These are phyloP conservation scores for Trochalopteron elliotii DNA, from an alignment of 2,113 vertebrate genomes.

Conservation along the genomic window DNA sequence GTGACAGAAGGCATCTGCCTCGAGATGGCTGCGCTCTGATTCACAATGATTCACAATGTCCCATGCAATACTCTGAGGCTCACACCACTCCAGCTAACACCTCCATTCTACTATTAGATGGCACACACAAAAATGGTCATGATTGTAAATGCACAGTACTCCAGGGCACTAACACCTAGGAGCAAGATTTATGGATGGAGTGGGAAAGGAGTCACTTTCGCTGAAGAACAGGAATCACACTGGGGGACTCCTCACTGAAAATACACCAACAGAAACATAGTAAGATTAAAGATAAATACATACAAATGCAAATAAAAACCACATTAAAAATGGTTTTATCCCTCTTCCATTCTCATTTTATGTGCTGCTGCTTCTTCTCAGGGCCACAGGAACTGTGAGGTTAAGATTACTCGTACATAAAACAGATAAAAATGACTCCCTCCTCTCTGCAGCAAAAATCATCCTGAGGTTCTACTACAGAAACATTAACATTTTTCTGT, in stretches of 20 bases:
- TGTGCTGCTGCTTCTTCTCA: background rate
- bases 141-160: background rate
- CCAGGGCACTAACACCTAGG: background rate
- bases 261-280: background rate
- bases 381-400: background rate
- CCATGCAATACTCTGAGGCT: background rate
- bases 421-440: background rate
- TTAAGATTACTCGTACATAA: background rate
- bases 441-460: background rate
- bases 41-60: background rate
- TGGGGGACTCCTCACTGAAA: background rate
- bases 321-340: background rate
- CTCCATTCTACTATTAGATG: background rate
- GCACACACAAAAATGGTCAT: background rate
- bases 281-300: conserved; percentile 15
- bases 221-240: conserved; percentile 1
- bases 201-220: background rate
- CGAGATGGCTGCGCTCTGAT: background rate
- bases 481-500: background rate
- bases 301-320: background rate
- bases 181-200: background rate
- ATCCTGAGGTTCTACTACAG: background rate
- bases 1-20: background rate
- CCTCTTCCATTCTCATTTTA: background rate
- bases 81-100: background rate